phyloP scores from a whole-genome alignment of 2,113 vertebrate species.

The Oenanthe melanoleuca region DNA sequence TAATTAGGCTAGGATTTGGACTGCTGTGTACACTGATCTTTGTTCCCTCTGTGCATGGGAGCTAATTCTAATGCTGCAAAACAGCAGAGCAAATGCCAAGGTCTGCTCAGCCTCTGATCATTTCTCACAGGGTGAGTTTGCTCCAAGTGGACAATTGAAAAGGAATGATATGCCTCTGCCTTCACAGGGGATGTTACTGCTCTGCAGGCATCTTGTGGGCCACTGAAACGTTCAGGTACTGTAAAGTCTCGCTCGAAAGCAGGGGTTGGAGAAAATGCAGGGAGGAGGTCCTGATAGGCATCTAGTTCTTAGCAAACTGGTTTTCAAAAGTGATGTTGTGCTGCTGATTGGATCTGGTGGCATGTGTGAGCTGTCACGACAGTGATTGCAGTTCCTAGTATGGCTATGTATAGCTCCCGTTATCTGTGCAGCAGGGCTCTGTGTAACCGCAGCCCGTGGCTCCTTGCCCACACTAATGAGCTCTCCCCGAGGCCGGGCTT shows the following conservation, averaged over 20 bases:
- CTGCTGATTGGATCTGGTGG: neutral
- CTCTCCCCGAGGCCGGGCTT: neutral
- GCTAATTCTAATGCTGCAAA: constrained; percentile 36
- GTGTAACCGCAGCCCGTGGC: constrained; percentile 33
- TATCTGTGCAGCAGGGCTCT: constrained; percentile 45
- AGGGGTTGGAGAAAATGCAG: neutral
- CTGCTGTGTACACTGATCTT: constrained; percentile 54
- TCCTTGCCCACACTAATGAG: constrained; percentile 47
- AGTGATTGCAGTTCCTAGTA: constrained; percentile 34
- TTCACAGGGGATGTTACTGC: fast-evolving
- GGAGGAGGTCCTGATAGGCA: neutral
- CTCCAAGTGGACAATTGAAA: neutral
- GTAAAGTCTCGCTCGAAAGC: neutral
- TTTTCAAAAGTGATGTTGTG: neutral
- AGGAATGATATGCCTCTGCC: neutral
- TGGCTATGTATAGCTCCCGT: constrained; percentile 61
- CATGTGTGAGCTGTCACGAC: neutral
- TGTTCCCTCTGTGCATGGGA: constrained; percentile 2
- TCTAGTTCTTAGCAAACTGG: neutral
- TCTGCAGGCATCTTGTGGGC: neutral
- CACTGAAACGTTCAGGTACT: neutral
- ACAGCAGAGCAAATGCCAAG: neutral
- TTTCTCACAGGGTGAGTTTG: neutral
- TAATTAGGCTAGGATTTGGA: constrained; percentile 62
- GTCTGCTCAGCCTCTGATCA: neutral